Base-by-base conservation (phyloP, 1,140 invertebrate species). In the Achatina immaculata region DNA sequence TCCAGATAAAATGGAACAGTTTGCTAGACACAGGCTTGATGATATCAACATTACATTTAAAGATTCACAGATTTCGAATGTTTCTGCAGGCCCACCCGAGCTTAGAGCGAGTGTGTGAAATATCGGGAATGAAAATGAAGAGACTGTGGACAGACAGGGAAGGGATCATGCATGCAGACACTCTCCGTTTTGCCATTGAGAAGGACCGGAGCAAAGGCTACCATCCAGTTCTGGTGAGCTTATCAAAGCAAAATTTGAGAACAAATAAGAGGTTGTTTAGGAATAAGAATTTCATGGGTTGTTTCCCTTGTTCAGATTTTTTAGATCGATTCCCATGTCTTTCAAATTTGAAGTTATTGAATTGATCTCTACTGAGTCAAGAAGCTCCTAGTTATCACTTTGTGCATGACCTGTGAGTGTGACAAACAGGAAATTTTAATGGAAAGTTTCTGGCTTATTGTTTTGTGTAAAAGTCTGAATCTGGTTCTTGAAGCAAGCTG, bases 151-250 rank as follows among this genome's bases (percentile, higher is more conserved):
- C 78, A 19, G 78, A 80, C 68, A 48, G 68, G 45, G 36, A 55
- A 45, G 78, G 78, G 0, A 55, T 80, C 43, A 80, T 80, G 78
- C 78, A 80, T 68, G 45, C 16, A 34, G 68, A 80, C 78, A 80
- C 78, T 1, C 68, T 80, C 28, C 43, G 68, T 2, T 80, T 72
- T 28, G 66, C 68, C 45, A 58, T 80, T 0, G 78, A 80, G 78
- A 80, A 80, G 43, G 78, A 80, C 38, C 71, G 43, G 40, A n/a
- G n/a, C 45, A 80, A 80, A 68, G 78, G 78, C 6, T 80, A 80
- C 28, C 38, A 16, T 43, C 78, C 78, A 11, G 51, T 80, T 31
- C 2, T 80, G 66, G 78, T 80, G 21, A 72, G 78, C 14, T n/a
- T n/a, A n/a, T n/a, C n/a, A 68, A 11, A 16, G 65, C n/a, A 55